phyloP scores from a whole-genome alignment of 1,140 invertebrate species.

The Hylaeus volcanicus region DNA sequence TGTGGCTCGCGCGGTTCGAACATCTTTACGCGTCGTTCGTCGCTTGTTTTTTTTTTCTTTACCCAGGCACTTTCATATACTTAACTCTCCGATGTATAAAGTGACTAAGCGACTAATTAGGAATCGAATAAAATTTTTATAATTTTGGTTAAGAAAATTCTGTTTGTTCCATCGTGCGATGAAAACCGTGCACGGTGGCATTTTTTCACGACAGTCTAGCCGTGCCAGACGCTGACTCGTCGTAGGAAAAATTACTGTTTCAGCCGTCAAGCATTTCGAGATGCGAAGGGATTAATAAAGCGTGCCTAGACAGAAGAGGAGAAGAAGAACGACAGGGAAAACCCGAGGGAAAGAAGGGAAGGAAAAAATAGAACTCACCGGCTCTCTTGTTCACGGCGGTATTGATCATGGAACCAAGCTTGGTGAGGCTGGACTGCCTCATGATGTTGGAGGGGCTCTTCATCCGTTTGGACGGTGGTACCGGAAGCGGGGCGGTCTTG shows the following conservation, averaged over 20 bases:
- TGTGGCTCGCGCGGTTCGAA: no score
- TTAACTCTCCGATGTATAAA: no score
- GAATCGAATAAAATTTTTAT: no score
- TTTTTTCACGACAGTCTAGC: no score
- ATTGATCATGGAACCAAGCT: slow-evolving; percentile 85
- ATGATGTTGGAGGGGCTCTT: slow-evolving; percentile 82
- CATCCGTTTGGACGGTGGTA: slow-evolving; percentile 75
- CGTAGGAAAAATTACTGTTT: not conserved
- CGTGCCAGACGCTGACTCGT: no score
- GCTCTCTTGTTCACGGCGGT: slow-evolving; percentile 83
- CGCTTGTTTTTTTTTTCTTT: no score
- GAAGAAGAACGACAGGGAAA: not conserved
- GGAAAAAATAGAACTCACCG: slow-evolving; percentile 64
- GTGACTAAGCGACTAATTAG: no score
- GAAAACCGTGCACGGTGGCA: no score
- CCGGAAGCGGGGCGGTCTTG: slow-evolving; percentile 64
- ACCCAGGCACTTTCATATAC: no score
- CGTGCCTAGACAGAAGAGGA: not conserved
- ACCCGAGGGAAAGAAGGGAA: not conserved
- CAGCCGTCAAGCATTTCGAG: not conserved
- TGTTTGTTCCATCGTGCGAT: no score
- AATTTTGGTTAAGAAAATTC: no score
- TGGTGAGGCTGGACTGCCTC: slow-evolving; percentile 85
- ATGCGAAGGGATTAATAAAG: not conserved
- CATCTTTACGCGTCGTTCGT: not conserved